Evolutionary conservation across 2,113 vertebrate genomes (phyloP), one percentile per base, ranked within the genome.

Genomic region (Oryzias javanicus): DNA sequence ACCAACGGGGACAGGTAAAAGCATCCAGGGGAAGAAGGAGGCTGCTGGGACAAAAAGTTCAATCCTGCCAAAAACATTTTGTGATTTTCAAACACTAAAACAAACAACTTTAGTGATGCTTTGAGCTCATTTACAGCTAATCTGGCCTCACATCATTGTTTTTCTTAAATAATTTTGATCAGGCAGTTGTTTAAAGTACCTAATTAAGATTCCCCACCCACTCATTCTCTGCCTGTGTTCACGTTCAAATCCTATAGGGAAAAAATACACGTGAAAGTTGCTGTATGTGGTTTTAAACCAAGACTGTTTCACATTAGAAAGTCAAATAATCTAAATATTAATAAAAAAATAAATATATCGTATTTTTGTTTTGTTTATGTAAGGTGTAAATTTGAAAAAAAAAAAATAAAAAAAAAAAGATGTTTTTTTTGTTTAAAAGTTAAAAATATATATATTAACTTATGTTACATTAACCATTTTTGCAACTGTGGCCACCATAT

Each of bases 191-290:
- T 67, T 24, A 61, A 76, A 62, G 75, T 73, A 54, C 62, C 66
- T 68, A 63, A 84, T 77, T 65, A 75, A 65, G 51, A 70, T 67
- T 68, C 49, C 53, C 46, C 20, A 62, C 75, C 70, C 49, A 69
- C 62, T 78, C 42, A 59, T 60, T 58, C 64, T 56, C 42, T 55
- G 55, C 49, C 47, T 35, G 35, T 35, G 10, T 66, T 69, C 49
- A 66, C 62, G 48, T 56, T 60, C 41, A 35, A 17, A 47, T 60
- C 44, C 51, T 56, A 44, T 19, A 42, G 29, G 25, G 24, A 55
- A 27, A 59, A 70, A 72, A 80, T n/a, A 56, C 44, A 47, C 24
- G 49, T 20, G 3, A n/a, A 65, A 60, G 45, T 57, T 27, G 5
- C 25, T 27, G 25, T 27, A 27, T 27, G 25, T 27, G 25, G 25